Percentiles rank a stretch among this genome's conserved stretches.
These are phyloP conservation scores for Pteropus alecto DNA, from an alignment of 2,113 vertebrate genomes.

Conservation along the genomic window DNA sequence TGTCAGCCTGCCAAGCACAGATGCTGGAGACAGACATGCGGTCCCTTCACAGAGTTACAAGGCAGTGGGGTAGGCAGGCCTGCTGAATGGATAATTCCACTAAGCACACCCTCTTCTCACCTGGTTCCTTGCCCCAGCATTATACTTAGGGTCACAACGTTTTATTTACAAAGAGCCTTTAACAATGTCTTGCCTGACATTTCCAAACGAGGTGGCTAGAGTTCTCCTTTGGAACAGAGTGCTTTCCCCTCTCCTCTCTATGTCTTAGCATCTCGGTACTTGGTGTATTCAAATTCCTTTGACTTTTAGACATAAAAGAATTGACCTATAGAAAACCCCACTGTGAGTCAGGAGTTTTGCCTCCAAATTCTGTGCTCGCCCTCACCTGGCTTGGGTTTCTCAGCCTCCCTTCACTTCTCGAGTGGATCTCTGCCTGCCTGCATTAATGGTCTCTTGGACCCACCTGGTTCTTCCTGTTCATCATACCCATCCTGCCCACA, in stretches of 20 bases:
- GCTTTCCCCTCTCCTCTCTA: background rate
- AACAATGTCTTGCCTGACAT: background rate
- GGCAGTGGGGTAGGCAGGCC: background rate
- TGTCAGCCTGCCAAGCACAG: background rate
- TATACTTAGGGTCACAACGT: background rate
- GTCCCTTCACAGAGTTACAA: background rate
- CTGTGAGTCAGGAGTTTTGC: background rate
- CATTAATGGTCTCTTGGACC: background rate
- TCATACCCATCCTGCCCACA: background rate
- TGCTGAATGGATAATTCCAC: background rate
- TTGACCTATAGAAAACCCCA: background rate
- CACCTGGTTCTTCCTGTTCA: background rate
- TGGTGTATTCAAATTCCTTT: background rate
- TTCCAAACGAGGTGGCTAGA: background rate
- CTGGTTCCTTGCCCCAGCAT: background rate
- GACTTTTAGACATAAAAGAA: background rate
- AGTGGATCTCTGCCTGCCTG: background rate
- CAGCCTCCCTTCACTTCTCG: background rate
- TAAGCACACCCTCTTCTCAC: background rate
- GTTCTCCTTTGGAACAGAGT: background rate
- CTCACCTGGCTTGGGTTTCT: background rate
- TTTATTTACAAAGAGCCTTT: background rate
- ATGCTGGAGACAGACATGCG: background rate
- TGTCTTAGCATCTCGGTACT: background rate
- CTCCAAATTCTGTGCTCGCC: background rate